A percentile compares a stretch with the other conserved stretches of the same genome.
These are phyloP conservation scores for Sinocyclocheilus anophthalmus DNA, from an alignment of 2,113 vertebrate genomes.

Conservation along the genomic window DNA sequence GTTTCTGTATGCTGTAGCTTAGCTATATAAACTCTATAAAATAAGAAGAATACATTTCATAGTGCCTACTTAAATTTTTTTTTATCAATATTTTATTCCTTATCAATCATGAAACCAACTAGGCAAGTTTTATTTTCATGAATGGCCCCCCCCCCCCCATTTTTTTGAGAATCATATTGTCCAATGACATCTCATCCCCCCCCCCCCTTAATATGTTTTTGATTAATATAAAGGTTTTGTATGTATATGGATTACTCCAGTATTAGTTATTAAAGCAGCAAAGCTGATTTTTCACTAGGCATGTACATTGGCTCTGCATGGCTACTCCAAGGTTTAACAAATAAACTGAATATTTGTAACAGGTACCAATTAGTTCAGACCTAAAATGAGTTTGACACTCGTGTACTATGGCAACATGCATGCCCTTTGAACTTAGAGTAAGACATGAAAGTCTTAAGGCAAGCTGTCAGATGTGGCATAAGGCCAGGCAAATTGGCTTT, in stretches of 20 bases:
- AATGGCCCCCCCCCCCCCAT: too few species aligned
- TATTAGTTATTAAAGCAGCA: too few species aligned
- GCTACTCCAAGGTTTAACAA: not conserved
- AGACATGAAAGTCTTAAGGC: not conserved
- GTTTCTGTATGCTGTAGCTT: not conserved
- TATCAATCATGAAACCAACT: not conserved
- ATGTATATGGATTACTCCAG: too few species aligned
- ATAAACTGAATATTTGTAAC: not conserved
- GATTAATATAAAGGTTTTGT: not conserved
- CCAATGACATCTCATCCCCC: not conserved
- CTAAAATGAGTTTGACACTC: not conserved
- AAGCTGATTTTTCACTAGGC: too few species aligned
- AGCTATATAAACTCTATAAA: not conserved
- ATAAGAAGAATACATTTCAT: not conserved
- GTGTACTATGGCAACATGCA: not conserved
- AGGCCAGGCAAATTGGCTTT: conserved; percentile 61
- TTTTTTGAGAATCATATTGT: not conserved
- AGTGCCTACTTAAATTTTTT: not conserved
- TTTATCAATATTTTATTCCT: not conserved
- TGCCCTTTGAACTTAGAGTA: not conserved
- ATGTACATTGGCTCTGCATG: not conserved
- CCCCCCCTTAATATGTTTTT: not conserved
- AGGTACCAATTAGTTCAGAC: not conserved
- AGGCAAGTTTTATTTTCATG: not conserved
- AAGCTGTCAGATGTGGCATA: conserved; percentile 29